Base-by-base conservation (phyloP, 2,888 invertebrate species). In the Deilephila elpenor region DNA sequence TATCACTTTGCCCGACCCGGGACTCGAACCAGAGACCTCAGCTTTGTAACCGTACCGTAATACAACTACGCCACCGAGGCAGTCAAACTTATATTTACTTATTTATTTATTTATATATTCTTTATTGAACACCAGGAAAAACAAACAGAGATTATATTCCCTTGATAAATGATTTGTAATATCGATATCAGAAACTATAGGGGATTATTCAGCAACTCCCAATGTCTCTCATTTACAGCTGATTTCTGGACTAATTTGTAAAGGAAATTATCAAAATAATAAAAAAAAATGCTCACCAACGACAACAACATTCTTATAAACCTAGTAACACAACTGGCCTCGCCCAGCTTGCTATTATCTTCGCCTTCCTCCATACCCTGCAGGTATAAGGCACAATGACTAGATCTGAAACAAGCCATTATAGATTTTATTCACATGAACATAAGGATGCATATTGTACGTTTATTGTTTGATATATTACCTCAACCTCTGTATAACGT, bases 401-500 rank as follows among this genome's bases (percentile, higher is more conserved):
- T 95, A 89, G 96, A 94, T 89, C 96, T 94, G 82, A 75, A 94
- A 90, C 20, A 59, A 71, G 29, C 53, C 20, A 78, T 77, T 75
- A 77, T 70, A n/a, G 4, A 77, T 44, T 53, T 81, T 79, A 81
- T 51, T 3, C 37, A 19, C 3, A 34, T 72, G 56, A 4, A 37
- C 0, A 72, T 71, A 75, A 34, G 51, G 74, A 34, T 64, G 29
- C 72, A 72, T 71, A 67, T 72, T 56, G 61, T n/a, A 32, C 64
- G n/a, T 19, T 59, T 60, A 56, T 51, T 37, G 20, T 74, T 32
- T 56, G 71, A 67, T 59, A 74, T 61, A 83, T 86, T 90, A 97
- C 97, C 97, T 96, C 80, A 99, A 95, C 88, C 98, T 96, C 90
- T 98, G 98, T 91, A 99, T 98, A 77, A 99, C 99, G 90, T 99